Evolutionary conservation across 2,888 invertebrate species (phyloP), one percentile per base, ranked within the genome.

Genomic region (Tachina lurida): DNA sequence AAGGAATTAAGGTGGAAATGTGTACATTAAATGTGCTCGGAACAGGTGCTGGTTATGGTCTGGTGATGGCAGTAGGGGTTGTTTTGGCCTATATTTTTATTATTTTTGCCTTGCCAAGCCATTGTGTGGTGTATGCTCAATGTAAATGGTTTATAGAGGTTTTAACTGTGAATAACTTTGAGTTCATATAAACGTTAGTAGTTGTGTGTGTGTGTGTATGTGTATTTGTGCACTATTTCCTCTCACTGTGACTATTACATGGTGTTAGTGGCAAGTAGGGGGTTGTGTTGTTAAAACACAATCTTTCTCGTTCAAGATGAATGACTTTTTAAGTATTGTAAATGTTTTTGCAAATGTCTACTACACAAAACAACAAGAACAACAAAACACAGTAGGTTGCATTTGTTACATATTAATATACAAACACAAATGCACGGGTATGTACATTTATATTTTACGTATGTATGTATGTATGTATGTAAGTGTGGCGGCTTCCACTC

Each of bases 311-410:
- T 83, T 86, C 79, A 76, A 86, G 86, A 86, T 86, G 86, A 86
- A 86, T 86, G 86, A 86, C 86, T 83, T 86, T 86, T 86, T 83
- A 83, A 86, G 86, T 86, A 79, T 60, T 79, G 81, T 60, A 78
- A 74, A 85, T 74, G 77, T 85, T 31, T 74, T 43, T 49, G 52
- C 60, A 62, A 45, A 47, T 74, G 47, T 70, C 49, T 43, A 68
- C 62, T 71, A 58, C 9, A 13, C 31, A 4, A 3, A 19, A 45
- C 54, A 22, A n/a, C 58, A 41, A 43, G 10, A 17, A 31, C 43
- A 70, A 52, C 58, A 63, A 78, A 22, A 71, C 43, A 60, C 56
- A 78, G 52, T 56, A 79, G 41, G 15, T 68, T 58, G 12, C 13
- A 43, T 49, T 19, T 67, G 8, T 22, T 22, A 62, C 63, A 43